phyloP scores from a whole-genome alignment of 2,113 vertebrate genomes.

The Hippocampus abdominalis region DNA sequence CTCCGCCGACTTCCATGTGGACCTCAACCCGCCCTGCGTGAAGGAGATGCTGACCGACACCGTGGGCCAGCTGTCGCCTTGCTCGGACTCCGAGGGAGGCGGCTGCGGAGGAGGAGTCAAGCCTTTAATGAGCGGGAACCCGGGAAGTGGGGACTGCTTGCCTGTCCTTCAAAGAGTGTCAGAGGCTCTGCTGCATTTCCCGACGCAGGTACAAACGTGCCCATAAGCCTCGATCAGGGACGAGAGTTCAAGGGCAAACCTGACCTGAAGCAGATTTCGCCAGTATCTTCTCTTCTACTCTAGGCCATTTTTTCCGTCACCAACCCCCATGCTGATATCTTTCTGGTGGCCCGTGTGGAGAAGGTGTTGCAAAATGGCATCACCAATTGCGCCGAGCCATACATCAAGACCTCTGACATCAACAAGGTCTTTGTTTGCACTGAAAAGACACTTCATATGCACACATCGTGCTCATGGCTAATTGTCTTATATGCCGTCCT shows the following conservation, averaged over 20 bases:
- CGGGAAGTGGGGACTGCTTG: conserved; percentile 42
- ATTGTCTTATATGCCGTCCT: background rate
- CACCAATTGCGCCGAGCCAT: conserved; percentile 88
- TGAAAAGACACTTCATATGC: background rate
- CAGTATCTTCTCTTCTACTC: conserved; percentile 12
- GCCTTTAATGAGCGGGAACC: conserved; percentile 41
- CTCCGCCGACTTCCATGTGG: conserved; percentile 93
- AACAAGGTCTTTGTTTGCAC: conserved; percentile 75
- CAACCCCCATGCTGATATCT: conserved; percentile 88
- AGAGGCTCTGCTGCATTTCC: conserved; percentile 77
- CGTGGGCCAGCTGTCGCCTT: conserved; percentile 42
- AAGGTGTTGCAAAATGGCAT: conserved; percentile 96
- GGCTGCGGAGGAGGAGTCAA: conserved; percentile 42
- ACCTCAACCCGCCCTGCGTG: conserved; percentile 83
- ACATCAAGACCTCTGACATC: conserved; percentile 86
- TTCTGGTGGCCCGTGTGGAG: conserved; percentile 89
- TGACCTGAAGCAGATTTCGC: background rate
- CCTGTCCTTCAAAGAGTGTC: conserved; percentile 76
- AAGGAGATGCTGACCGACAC: conserved; percentile 82
- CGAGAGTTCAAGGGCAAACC: background rate
- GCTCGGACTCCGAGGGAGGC: conserved; percentile 38
- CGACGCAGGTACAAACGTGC: conserved; percentile 76
- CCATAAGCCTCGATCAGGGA: too few species aligned
- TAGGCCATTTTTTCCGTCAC: conserved; percentile 94
- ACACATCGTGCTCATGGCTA: background rate